Percentiles rank a stretch among this genome's conserved stretches.
Conservation (phyloP, 2,113 vertebrate genomes). For the Leuciscus idus region DNA sequence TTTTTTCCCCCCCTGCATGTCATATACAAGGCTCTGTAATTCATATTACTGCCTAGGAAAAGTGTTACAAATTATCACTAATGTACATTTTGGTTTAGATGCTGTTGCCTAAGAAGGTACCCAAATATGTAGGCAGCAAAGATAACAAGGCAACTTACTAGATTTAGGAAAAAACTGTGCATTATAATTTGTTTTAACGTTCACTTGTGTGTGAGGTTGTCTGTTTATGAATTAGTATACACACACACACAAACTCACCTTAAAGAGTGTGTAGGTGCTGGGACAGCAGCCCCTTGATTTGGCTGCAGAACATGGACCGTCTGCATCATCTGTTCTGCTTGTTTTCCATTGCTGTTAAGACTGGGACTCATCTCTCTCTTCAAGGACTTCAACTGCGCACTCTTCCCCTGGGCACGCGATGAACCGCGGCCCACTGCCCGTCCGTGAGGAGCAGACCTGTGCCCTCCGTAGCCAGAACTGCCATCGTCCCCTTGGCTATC, state of each 20-base stretch:
- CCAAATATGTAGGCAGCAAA: background rate
- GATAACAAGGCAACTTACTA: background rate
- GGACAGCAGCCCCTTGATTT: constrained; percentile 64
- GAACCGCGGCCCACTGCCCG: constrained; percentile 65
- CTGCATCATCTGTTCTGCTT: constrained; percentile 70
- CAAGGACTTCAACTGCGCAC: constrained; percentile 63
- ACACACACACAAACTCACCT: constrained; percentile 64
- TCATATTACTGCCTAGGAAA: background rate
- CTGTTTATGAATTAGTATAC: background rate
- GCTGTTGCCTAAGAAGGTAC: background rate
- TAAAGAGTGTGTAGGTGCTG: constrained; percentile 67
- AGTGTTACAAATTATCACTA: background rate
- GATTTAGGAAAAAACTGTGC: background rate
- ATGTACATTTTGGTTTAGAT: background rate
- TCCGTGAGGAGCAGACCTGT: constrained; percentile 63
- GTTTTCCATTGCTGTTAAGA: constrained; percentile 54
- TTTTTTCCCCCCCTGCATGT: background rate
- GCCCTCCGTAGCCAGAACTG: constrained; percentile 59
- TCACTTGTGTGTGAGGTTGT: background rate
- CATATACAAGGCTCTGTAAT: background rate
- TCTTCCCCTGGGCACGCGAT: constrained; percentile 63
- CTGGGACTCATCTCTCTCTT: constrained; percentile 71
- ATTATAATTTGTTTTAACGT: background rate
- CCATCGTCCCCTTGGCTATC: constrained; percentile 65
- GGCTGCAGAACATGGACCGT: constrained; percentile 74